Base-by-base conservation (phyloP, 2,888 invertebrate genomes). In the Halictus quadricinctus region DNA sequence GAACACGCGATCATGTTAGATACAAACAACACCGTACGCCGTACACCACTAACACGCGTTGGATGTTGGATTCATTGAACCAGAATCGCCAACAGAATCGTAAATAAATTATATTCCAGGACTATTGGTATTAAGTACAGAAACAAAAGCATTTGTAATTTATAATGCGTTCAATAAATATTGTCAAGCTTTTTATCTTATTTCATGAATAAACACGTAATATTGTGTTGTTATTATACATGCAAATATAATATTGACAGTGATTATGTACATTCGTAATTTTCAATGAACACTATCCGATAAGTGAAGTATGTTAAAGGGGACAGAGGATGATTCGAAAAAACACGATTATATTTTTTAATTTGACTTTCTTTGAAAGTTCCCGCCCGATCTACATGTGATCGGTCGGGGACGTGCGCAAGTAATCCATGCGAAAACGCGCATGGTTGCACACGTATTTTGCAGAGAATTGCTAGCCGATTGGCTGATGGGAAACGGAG, bases 371-470 rank as follows among this genome's bases (percentile, higher is more conserved):
- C 6, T 80, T 83, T 18, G 66, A 86, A 84, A 29, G 12, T 79
- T 82, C 78, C 58, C 87, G 87, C 81, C 48, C 0, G 2, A 64
- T n/a, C 10, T 46, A 69, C n/a, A 58, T 25, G 12, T 15, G 50
- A 36, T n/a, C 4, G 12, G 1, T 58, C 2, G n/a, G 29, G 41
- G 41, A 76, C 84, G 50, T 87, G 82, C 82, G 85, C 77, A 85
- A 66, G 50, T 80, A 21, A 41, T 8, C 15, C n/a, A 6, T 15
- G 69, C 69, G 48, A 75, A 77, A 83, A 13, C 13, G 80, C 88
- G 88, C 87, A 86, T 87, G 88, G 64, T 75, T 46, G 70, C 75
- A 82, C 46, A 75, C 78, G 72, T 80, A 72, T 87, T 73, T 87
- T 73, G 66, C 77, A 41, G 75, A 29, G 70, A 66, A 48, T 69